These are phyloP conservation scores for Scaptomyza graminum DNA, from an alignment of 1,140 invertebrate genomes.

Conservation along the genomic window DNA sequence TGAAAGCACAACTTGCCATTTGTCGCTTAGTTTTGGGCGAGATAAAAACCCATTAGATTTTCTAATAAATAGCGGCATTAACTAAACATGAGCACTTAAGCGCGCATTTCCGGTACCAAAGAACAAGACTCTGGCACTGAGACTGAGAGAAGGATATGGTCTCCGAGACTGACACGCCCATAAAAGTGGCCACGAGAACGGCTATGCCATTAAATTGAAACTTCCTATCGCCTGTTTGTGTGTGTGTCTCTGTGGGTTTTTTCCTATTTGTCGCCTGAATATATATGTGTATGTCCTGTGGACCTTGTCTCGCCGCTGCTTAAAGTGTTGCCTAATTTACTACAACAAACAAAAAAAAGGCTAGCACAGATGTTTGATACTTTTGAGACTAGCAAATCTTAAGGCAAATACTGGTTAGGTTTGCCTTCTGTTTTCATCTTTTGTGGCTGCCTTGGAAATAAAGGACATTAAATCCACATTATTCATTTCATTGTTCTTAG, in stretches of 20 bases:
- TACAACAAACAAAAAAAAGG: constrained; percentile 40
- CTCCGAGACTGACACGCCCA: constrained; percentile 11
- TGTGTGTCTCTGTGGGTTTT: constrained; percentile 30
- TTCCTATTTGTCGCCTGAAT: constrained; percentile 15
- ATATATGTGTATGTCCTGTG: constrained; percentile 24
- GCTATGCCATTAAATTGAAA: constrained; percentile 62
- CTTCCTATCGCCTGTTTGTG: constrained; percentile 41
- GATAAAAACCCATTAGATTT: constrained; percentile 68
- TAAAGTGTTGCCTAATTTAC: constrained; percentile 68
- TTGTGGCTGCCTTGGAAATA: constrained; percentile 60
- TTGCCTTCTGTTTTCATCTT: constrained; percentile 38
- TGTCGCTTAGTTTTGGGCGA: constrained; percentile 28
- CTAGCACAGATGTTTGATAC: background rate
- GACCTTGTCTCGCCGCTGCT: constrained; percentile 47
- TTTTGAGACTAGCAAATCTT: constrained; percentile 14
- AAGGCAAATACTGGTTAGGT: constrained; percentile 41
- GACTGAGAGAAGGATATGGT: background rate
- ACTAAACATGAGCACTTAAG: constrained; percentile 71
- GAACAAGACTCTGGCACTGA: background rate
- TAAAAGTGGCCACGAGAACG: constrained; percentile 25
- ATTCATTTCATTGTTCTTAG: constrained; percentile 52
- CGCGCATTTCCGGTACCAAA: constrained; percentile 59
- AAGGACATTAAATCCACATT: constrained; percentile 70
- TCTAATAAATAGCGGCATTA: constrained; percentile 70
- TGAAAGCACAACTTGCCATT: constrained; percentile 22